Percentiles rank a stretch among this genome's conserved stretches.
Evolutionary conservation across 2,113 vertebrate species (phyloP).

Genomic region (Carassius gibelio): DNA sequence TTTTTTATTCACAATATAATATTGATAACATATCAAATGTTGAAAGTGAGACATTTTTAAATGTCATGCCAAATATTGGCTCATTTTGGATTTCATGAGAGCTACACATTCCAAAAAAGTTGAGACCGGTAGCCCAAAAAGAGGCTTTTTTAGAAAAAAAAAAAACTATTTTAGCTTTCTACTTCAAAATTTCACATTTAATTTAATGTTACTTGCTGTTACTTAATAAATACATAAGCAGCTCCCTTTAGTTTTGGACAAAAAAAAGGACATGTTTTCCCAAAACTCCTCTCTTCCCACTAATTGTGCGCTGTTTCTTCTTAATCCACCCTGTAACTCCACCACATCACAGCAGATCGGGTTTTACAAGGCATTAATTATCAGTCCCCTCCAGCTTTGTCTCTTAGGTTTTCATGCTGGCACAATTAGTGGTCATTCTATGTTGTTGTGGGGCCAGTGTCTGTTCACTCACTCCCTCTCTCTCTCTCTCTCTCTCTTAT

Average conservation of each 20-base stretch:
- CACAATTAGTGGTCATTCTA: background rate
- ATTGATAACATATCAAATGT: too few relatives aligned
- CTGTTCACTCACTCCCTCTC: constrained; percentile 22
- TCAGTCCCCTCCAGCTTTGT: constrained; percentile 8
- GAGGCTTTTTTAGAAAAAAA: too few relatives aligned
- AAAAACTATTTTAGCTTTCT: too few relatives aligned
- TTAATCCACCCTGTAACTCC: background rate
- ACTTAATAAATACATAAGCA: background rate
- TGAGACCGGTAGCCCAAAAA: too few relatives aligned
- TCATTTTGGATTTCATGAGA: too few relatives aligned
- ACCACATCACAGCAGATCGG: background rate
- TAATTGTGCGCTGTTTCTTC: background rate
- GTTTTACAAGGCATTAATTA: background rate
- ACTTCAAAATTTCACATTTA: too few relatives aligned
- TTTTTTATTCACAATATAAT: too few relatives aligned
- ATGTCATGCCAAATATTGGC: too few relatives aligned
- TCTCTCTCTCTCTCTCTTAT: background rate
- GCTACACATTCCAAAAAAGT: too few relatives aligned
- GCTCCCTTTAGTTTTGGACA: background rate
- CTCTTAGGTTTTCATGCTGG: constrained; percentile 43
- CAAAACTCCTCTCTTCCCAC: background rate
- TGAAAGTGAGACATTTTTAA: too few relatives aligned
- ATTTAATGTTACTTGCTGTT: too few relatives aligned
- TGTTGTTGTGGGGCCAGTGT: constrained; percentile 45
- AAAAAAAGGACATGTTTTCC: too few relatives aligned